These are phyloP conservation scores for Eriocheir sinensis DNA, from an alignment of 1,140 invertebrate species.

Conservation along the genomic window DNA sequence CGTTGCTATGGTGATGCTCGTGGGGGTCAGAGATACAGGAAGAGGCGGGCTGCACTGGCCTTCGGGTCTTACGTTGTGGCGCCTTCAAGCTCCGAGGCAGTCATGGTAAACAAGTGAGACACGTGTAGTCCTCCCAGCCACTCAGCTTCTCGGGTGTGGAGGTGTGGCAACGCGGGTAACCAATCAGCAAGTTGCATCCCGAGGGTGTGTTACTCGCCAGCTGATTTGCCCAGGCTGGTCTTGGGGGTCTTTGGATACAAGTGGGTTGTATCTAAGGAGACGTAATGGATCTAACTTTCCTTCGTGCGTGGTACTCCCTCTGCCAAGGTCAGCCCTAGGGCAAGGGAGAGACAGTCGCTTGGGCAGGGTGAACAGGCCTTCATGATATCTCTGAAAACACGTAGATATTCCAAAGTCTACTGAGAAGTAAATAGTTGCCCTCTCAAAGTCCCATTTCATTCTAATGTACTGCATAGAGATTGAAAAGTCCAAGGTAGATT, in stretches of 20 bases:
- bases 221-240: neutral
- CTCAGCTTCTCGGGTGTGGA: neutral
- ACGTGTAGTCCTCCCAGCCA: neutral
- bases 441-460: too few species aligned
- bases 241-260: neutral
- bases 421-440: too few species aligned
- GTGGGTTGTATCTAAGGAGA: conserved; percentile 5
- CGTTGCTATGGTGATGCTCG: neutral
- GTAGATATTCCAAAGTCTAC: neutral
- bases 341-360: too few species aligned
- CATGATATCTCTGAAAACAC: too few species aligned
- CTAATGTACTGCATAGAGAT: neutral
- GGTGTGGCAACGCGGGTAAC: neutral
- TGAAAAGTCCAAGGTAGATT: neutral
- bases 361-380: neutral
- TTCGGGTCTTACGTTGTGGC: too few species aligned
- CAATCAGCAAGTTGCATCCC: neutral
- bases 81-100: too few species aligned
- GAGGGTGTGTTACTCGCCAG: neutral
- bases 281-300: neutral
- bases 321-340: neutral
- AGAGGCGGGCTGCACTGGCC: too few species aligned
- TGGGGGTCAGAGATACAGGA: neutral
- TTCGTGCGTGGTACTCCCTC: too few species aligned
- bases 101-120: neutral